Evolutionary conservation across 2,888 invertebrate genomes (phyloP).

Genomic region (Dicyrtoma fusca): DNA sequence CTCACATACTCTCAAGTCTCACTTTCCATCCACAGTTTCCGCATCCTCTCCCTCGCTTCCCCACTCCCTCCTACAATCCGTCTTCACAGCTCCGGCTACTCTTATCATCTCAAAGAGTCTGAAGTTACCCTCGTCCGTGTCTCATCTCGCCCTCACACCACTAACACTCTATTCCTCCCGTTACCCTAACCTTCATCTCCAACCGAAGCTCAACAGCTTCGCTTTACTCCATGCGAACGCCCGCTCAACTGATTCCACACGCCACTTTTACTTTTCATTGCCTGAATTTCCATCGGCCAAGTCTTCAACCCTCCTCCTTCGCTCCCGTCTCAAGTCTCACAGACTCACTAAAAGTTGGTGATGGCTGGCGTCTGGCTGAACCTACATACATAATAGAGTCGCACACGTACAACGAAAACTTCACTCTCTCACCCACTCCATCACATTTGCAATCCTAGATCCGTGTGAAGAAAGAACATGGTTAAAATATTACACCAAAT

Average conservation of each 20-base stretch:
- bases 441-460: constrained; percentile 4
- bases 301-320: constrained; percentile 6
- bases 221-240: neutral
- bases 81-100: no score
- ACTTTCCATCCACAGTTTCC: neutral
- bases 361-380: no score
- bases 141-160: neutral
- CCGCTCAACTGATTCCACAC: no score
- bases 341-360: neutral
- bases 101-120: neutral
- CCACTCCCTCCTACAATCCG: neutral
- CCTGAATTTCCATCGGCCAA: no score
- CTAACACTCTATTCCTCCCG: neutral
- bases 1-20: neutral
- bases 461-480: constrained; percentile 10
- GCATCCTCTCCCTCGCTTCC: neutral
- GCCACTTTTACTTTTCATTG: no score
- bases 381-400: no score
- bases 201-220: neutral
- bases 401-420: no score
- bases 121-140: neutral
- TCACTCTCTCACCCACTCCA: neutral
- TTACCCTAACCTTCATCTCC: neutral
- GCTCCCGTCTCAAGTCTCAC: neutral
- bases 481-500: neutral